These are phyloP conservation scores for Heliconius hermathena DNA, from an alignment of 1,140 invertebrate species.

Conservation along the genomic window DNA sequence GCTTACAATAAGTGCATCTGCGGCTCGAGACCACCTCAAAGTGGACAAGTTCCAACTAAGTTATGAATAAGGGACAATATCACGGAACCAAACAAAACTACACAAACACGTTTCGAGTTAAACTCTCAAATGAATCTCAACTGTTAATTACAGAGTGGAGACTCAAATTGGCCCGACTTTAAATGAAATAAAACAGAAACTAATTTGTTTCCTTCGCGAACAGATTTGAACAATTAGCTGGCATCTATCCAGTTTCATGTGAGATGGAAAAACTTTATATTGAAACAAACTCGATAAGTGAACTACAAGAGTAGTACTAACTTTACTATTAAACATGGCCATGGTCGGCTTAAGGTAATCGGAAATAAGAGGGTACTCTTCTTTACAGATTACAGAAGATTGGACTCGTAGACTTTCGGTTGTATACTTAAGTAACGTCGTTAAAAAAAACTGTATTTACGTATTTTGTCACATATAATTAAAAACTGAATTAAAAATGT, in stretches of 20 bases:
- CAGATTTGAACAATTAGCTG: slow-evolving; percentile 40
- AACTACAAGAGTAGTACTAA: slow-evolving; percentile 3
- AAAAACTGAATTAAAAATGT: too few species aligned
- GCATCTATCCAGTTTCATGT: slow-evolving; percentile 36
- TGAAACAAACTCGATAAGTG: slow-evolving; percentile 7
- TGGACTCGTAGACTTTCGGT: too few species aligned
- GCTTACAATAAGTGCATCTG: too few species aligned
- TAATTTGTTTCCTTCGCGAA: slow-evolving; percentile 22
- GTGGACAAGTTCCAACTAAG: background rate
- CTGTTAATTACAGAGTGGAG: background rate
- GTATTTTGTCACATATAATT: too few species aligned
- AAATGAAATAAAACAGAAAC: slow-evolving; percentile 23
- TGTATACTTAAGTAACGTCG: too few species aligned
- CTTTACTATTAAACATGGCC: slow-evolving; percentile 6
- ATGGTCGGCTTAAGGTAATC: background rate
- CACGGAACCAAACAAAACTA: background rate
- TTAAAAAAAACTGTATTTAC: too few species aligned
- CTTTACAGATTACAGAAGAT: background rate
- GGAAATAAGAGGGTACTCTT: background rate
- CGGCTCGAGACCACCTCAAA: too few species aligned
- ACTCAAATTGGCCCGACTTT: slow-evolving; percentile 8
- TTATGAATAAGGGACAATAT: background rate
- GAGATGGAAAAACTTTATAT: slow-evolving; percentile 30
- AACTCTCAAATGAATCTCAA: slow-evolving; percentile 8
- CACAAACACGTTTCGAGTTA: background rate